Base-by-base conservation (phyloP, 2,113 vertebrate genomes). In the Beaufortia kweichowensis region DNA sequence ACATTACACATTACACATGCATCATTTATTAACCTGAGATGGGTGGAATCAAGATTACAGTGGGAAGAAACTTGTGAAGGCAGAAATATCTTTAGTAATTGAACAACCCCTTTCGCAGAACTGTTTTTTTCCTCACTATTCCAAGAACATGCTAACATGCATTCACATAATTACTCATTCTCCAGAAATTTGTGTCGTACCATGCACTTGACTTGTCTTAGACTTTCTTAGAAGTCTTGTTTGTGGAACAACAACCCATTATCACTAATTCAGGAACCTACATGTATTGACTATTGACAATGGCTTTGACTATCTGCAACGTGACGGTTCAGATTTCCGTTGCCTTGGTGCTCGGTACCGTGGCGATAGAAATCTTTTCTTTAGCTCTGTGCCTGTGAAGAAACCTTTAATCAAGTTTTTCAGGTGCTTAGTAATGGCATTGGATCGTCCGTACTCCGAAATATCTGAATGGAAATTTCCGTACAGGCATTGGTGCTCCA, bases 271-370 rank as follows among this genome's bases (percentile, higher is more conserved):
- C 17, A 0, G 3, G 14, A 33, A 53, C 67, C 69, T 59, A 15
- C 23, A 59, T 43, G 15, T 29, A 59, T 43, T 60, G 55, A 60
- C 48, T 56, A 15, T 71, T 59, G 69, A 60, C 23, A 15, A 60
- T 1, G 17, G 23, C 70, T 11, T 15, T 46, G 57, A 61, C 24
- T 29, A 61, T n/a, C n/a, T n/a, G 6, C n/a, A 53, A 21, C 48
- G 39, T 21, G 5, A 21, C 0, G 17, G 57, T 48, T 81, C 56
- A 35, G 66, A 56, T 81, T 81, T 77, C 75, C 7, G 43, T 60
- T 23, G 19, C 66, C 60, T 63, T 74, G 41, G 26, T 39, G 23
- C n/a, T 3, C 4, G 33, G 14, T 1, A 4, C 62, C 39, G 28
- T 61, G 39, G 60, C 21, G 31, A 74, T 50, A 7, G 11, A 2